A percentile compares a stretch with the other conserved stretches of the same genome.
Conservation (phyloP, 2,888 invertebrate genomes). For the Liodrosophila aerea region DNA sequence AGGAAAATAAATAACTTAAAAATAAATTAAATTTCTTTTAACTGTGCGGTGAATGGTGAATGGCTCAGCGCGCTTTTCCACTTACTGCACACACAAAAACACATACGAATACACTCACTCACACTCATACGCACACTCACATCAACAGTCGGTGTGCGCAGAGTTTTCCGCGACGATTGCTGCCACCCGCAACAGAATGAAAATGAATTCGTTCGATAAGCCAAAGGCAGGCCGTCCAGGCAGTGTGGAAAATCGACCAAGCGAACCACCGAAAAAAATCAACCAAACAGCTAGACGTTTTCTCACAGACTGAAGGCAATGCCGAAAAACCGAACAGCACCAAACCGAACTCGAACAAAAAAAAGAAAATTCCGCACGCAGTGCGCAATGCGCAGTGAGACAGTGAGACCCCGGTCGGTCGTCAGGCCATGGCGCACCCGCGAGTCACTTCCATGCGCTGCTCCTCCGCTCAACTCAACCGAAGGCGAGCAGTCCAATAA, state of each 20-base stretch:
- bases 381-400: constrained; percentile 66
- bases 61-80: constrained; percentile 55
- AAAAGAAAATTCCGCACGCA: constrained; percentile 72
- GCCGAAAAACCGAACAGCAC: constrained; percentile 41
- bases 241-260: constrained; percentile 11
- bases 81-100: constrained; percentile 44
- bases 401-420: constrained; percentile 34
- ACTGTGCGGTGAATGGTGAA: constrained; percentile 51
- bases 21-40: constrained; percentile 66
- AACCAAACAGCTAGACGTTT: constrained; percentile 75
- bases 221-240: constrained; percentile 47
- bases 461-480: constrained; percentile 13
- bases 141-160: constrained; percentile 55
- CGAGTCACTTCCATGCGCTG: constrained; percentile 71
- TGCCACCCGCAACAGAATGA: constrained; percentile 59
- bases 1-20: constrained; percentile 65
- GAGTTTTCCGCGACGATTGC: constrained; percentile 61
- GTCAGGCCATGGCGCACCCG: constrained; percentile 79
- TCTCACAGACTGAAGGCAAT: constrained; percentile 76
- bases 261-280: constrained; percentile 32
- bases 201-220: constrained; percentile 55
- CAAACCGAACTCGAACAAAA: constrained; percentile 25
- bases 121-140: constrained; percentile 21
- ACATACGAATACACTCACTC: constrained; percentile 8
- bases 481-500: constrained; percentile 46